Conservation (phyloP, 2,113 vertebrate genomes). For the Scomber japonicus region DNA sequence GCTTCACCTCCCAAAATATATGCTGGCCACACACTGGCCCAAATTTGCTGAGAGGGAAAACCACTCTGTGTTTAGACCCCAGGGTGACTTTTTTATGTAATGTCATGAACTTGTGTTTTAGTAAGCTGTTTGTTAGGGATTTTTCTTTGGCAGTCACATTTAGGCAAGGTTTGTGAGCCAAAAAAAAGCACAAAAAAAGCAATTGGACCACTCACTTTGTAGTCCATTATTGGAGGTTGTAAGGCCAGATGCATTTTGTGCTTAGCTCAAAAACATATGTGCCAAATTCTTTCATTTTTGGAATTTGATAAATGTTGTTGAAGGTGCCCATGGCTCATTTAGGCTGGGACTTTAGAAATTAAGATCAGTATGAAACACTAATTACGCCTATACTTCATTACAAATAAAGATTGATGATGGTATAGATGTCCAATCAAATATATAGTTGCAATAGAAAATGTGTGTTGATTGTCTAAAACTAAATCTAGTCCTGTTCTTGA, state of each 20-base stretch:
- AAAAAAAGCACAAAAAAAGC: conserved; percentile 41
- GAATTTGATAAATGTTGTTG: conserved; percentile 35
- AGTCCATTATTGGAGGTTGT: conserved; percentile 59
- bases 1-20: conserved; percentile 35
- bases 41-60: conserved; percentile 49
- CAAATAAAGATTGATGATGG: conserved; percentile 36
- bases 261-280: conserved; percentile 40
- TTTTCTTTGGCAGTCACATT: conserved; percentile 61
- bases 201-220: conserved; percentile 53
- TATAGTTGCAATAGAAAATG: neutral
- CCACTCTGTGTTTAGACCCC: conserved; percentile 30
- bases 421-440: neutral
- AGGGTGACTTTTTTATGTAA: conserved; percentile 42
- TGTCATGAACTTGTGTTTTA: conserved; percentile 63
- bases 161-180: conserved; percentile 41
- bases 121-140: conserved; percentile 51
- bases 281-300: conserved; percentile 36
- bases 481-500: neutral
- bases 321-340: conserved; percentile 45
- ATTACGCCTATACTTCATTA: conserved; percentile 43
- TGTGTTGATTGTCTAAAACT: neutral
- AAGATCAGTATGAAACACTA: conserved; percentile 31
- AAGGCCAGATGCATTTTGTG: conserved; percentile 60
- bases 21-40: conserved; percentile 3
- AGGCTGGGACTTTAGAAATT: conserved; percentile 19